A percentile compares a stretch with the other conserved stretches of the same genome.
Evolutionary conservation across 2,113 vertebrate genomes (phyloP).

Genomic region (Gallinago media): DNA sequence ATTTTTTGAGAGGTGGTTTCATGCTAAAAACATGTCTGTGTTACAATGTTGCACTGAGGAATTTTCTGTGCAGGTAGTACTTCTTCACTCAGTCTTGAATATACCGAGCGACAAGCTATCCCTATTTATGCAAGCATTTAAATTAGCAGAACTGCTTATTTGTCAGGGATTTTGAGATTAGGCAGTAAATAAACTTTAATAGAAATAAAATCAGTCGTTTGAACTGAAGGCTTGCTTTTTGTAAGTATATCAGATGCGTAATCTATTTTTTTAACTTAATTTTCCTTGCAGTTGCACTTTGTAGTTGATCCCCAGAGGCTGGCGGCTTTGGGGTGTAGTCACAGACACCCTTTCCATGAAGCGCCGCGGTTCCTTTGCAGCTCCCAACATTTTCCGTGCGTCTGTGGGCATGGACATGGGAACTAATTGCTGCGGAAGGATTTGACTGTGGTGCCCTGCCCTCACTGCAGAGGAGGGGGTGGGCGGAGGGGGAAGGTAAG

Average conservation of each 20-base stretch:
- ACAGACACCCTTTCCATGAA: neutral
- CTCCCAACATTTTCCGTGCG: accelerated
- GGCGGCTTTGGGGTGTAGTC: neutral
- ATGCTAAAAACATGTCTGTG: neutral
- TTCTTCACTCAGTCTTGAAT: neutral
- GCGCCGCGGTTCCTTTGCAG: neutral
- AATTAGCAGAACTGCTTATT: conserved; percentile 2
- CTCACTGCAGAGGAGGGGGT: accelerated
- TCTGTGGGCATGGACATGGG: neutral
- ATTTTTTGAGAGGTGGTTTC: conserved; percentile 22
- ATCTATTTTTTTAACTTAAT: conserved; percentile 33
- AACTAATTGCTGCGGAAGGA: accelerated
- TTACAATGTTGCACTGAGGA: neutral
- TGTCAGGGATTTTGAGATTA: conserved; percentile 38
- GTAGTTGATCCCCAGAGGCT: neutral
- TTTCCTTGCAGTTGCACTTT: conserved; percentile 22
- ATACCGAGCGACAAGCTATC: neutral
- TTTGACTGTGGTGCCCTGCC: accelerated
- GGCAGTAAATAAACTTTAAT: conserved; percentile 28
- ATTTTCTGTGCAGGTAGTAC: conserved; percentile 17
- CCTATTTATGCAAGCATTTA: conserved; percentile 38
- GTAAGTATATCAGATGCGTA: neutral
- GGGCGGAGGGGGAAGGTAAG: neutral
- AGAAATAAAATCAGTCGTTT: neutral
- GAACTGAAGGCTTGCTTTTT: conserved; percentile 16